Conservation (phyloP, 92 coral and sea anemone genomes). For the Virgularia gustaviana region DNA sequence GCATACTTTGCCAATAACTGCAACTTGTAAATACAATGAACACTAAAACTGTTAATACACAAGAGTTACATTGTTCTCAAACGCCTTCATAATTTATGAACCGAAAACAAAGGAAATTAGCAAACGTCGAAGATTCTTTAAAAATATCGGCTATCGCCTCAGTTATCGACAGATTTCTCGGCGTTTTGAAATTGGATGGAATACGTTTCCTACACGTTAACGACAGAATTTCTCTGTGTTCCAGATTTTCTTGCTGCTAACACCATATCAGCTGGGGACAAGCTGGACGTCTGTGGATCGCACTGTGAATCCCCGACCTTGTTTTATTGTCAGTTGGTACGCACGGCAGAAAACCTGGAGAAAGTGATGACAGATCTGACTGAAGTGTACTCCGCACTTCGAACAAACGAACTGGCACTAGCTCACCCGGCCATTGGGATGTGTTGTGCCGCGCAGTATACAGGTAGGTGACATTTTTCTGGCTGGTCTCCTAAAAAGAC, state of each 20-base stretch:
- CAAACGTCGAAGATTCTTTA: too few relatives aligned
- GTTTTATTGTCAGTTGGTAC: conserved; percentile 76
- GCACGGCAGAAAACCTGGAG: conserved; percentile 40
- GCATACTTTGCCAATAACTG: too few relatives aligned
- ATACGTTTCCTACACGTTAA: too few relatives aligned
- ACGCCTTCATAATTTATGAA: too few relatives aligned
- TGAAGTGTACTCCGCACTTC: conserved; percentile 62
- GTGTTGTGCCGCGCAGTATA: conserved; percentile 72
- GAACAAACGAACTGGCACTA: conserved; percentile 55
- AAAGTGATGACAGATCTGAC: conserved; percentile 56
- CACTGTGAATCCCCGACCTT: conserved; percentile 63
- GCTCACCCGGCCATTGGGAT: conserved; percentile 59
- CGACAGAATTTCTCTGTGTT: not conserved
- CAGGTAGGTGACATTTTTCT: conserved; percentile 9
- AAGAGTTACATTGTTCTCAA: too few relatives aligned
- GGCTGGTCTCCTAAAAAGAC: too few relatives aligned
- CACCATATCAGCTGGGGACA: conserved; percentile 1
- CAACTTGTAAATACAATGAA: too few relatives aligned
- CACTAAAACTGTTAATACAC: too few relatives aligned
- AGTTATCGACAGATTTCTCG: too few relatives aligned
- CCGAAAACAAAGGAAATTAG: too few relatives aligned
- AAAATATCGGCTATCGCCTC: too few relatives aligned
- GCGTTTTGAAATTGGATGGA: too few relatives aligned
- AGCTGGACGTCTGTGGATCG: conserved; percentile 32
- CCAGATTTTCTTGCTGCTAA: conserved; percentile 8